phyloP scores from a whole-genome alignment of 2,888 invertebrate species.

The Heteromyza rotundicornis region DNA sequence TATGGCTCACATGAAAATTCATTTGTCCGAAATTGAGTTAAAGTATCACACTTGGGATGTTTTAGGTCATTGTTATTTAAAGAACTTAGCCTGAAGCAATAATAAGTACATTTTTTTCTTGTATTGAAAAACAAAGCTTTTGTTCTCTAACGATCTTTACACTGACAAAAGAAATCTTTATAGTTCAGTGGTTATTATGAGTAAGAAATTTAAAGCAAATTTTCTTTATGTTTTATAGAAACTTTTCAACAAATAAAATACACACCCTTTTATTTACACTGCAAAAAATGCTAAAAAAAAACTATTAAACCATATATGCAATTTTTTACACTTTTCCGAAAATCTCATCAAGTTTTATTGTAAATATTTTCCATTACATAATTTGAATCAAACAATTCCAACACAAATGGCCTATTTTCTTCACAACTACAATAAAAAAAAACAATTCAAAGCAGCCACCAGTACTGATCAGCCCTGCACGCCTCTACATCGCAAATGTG shows the following conservation, averaged over 20 bases:
- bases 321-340: background rate
- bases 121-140: too few species aligned
- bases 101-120: background rate
- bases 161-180: too few species aligned
- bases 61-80: background rate
- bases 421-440: conserved; percentile 17
- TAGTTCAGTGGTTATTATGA: too few species aligned
- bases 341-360: background rate
- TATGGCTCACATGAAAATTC: too few species aligned
- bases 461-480: conserved; percentile 17
- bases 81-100: conserved; percentile 7
- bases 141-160: too few species aligned
- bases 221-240: background rate
- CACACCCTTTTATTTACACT: conserved; percentile 14
- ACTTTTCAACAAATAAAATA: conserved; percentile 15
- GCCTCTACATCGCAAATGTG: conserved; percentile 1
- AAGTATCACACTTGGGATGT: too few species aligned
- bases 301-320: background rate
- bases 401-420: background rate
- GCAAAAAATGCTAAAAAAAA: conserved; percentile 11
- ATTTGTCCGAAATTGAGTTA: too few species aligned
- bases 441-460: conserved; percentile 10
- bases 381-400: background rate
- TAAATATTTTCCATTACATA: background rate
- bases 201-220: too few species aligned